phyloP scores from a whole-genome alignment of 35 echinoderm and acorn worm species.

The Apostichopus californicus region DNA sequence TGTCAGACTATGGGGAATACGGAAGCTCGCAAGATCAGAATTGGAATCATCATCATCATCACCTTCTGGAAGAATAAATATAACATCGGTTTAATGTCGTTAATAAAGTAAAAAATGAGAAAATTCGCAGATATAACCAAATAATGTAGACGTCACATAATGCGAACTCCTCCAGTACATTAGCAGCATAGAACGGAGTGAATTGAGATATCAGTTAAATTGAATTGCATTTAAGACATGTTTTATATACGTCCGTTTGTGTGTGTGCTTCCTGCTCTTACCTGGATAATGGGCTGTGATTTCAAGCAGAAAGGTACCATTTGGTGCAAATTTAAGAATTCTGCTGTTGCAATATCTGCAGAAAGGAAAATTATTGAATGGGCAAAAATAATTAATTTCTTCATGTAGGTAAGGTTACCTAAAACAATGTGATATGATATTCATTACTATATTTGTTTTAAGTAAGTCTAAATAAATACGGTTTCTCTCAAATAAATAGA shows the following conservation, averaged over 20 bases:
- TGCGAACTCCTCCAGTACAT: too few relatives aligned
- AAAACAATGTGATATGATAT: too few relatives aligned
- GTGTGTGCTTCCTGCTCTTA: neutral
- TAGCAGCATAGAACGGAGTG: too few relatives aligned
- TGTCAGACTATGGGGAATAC: slow-evolving; percentile 92
- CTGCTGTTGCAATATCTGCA: slow-evolving; percentile 95
- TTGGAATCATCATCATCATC: neutral
- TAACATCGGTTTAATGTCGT: neutral
- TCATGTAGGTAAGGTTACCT: too few relatives aligned
- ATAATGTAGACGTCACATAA: too few relatives aligned
- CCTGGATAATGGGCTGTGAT: slow-evolving; percentile 76
- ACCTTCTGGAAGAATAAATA: neutral
- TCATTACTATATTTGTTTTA: too few relatives aligned
- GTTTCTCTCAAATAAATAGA: too few relatives aligned
- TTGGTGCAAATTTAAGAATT: slow-evolving; percentile 77
- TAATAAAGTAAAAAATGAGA: neutral
- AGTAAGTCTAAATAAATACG: too few relatives aligned
- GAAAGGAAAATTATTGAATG: neutral
- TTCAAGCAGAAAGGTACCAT: slow-evolving; percentile 84
- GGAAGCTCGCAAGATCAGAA: slow-evolving; percentile 46
- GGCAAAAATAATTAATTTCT: too few relatives aligned
- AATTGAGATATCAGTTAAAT: too few relatives aligned
- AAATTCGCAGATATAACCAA: neutral
- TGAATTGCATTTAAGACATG: too few relatives aligned
- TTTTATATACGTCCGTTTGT: too few relatives aligned